Base-by-base conservation (phyloP, 1,140 invertebrate species). In the Pectinophora gossypiella region DNA sequence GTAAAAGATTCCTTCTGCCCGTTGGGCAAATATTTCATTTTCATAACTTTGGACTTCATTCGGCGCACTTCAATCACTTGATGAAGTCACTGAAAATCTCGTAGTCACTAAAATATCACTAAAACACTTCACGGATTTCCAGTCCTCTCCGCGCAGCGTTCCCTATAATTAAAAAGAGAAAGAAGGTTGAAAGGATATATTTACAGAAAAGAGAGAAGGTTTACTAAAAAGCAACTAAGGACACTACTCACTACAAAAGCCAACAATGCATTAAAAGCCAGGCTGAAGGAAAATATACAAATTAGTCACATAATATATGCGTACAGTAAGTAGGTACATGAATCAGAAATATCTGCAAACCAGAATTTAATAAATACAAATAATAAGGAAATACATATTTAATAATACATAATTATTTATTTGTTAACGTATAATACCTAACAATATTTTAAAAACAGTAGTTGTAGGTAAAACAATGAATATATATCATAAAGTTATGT, bases 11-110 rank as follows among this genome's bases (percentile, higher is more conserved):
- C 85, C 61, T 87, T 89, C 52, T 84, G 85, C 61, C 81, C 85
- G 64, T 74, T 74, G 69, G 87, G 85, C 77, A 87, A 76, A 77
- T 84, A 87, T 87, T 88, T 87, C 85, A 86, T 86, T 64, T 89
- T 89, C 74, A 67, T 72, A 54, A 81, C 64, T 74, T 86, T 86
- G 61, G 83, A 86, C 83, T 86, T 85, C 83, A 85, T 86, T 85
- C 83, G 75, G 62, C 61, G 19, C 3, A 9, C 9, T 32, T 32
- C n/a, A 2, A 1, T 7, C 27, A 32, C 27, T 3, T n/a, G n/a
- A n/a, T n/a, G n/a, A 48, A 53, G 16, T 10, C 40, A 18, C 42
- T 54, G 49, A 22, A 19, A 51, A 51, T 27, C 16, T 50, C 48
- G 50, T 38, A 54, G 38, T 53, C 47, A 48, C 45, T 49, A 44